Percentiles rank a stretch among this genome's conserved stretches.
Conservation (phyloP, 2,888 invertebrate genomes). For the Alviniconcha strummeri region DNA sequence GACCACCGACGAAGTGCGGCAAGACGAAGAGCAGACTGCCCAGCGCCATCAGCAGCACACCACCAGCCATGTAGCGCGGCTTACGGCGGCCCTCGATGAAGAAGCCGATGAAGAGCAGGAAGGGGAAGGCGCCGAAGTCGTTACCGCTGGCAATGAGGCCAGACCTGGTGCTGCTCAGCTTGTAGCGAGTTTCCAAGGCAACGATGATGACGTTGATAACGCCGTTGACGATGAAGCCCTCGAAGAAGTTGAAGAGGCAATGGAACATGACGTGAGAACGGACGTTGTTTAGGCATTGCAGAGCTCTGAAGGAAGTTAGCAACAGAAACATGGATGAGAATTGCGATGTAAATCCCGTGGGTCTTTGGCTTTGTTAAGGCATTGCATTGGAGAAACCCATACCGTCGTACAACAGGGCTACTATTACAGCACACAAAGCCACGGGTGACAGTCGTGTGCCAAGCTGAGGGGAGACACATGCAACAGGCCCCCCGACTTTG, state of each 20-base stretch:
- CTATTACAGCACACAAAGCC: no score
- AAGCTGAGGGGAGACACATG: no score
- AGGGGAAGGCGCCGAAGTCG: conserved; percentile 51
- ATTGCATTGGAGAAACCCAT: no score
- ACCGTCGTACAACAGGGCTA: no score
- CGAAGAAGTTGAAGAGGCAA: conserved; percentile 52
- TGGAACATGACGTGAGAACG: conserved; percentile 51
- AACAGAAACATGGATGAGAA: no score
- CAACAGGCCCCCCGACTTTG: no score
- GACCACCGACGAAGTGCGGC: conserved; percentile 51
- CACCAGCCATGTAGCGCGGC: conserved; percentile 48
- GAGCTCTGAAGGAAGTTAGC: conserved; percentile 35
- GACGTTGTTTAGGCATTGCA: conserved; percentile 51
- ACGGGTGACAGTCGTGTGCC: no score
- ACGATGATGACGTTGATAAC: conserved; percentile 55
- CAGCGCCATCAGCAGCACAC: conserved; percentile 48
- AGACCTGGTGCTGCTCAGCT: conserved; percentile 46
- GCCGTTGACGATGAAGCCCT: conserved; percentile 56
- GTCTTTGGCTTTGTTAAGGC: no score
- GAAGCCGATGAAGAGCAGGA: conserved; percentile 47
- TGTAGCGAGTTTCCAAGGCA: conserved; percentile 56
- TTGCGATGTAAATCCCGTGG: no score
- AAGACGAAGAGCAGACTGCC: conserved; percentile 54
- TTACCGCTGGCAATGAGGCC: conserved; percentile 53
- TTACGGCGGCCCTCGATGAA: conserved; percentile 53